These are phyloP conservation scores for Toxotes chatareus DNA, from an alignment of 2,113 vertebrate genomes.

Conservation along the genomic window DNA sequence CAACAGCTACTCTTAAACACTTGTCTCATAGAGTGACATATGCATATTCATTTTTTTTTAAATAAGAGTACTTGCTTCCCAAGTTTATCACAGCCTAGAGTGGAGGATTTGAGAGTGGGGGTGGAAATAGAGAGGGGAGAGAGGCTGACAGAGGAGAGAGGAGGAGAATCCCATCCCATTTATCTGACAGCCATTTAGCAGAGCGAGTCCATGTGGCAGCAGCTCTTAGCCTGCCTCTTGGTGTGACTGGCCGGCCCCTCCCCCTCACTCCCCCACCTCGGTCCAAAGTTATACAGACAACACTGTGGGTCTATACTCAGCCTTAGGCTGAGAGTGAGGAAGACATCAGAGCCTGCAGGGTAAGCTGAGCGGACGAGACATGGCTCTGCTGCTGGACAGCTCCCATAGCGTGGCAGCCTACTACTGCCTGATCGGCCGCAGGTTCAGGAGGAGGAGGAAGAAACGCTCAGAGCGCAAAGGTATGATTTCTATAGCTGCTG, in stretches of 20 bases:
- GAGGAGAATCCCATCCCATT: conserved; percentile 24
- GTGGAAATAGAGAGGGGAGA: neutral
- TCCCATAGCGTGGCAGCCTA: conserved; percentile 49
- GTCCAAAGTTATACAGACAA: conserved; percentile 44
- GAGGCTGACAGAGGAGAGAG: neutral
- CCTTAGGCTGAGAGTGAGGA: conserved; percentile 1
- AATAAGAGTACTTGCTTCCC: neutral
- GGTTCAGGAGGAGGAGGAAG: conserved; percentile 82
- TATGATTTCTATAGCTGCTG: conserved; percentile 45
- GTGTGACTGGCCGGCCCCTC: conserved; percentile 1
- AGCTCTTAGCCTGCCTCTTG: conserved; percentile 14
- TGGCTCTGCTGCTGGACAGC: conserved; percentile 70
- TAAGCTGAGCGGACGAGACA: conserved; percentile 14
- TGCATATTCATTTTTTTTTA: conserved; percentile 19
- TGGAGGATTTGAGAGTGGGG: neutral
- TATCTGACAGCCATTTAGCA: conserved; percentile 52
- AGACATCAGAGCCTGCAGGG: neutral
- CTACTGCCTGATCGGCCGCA: conserved; percentile 52
- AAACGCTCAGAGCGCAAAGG: conserved; percentile 85
- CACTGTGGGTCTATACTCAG: conserved; percentile 1
- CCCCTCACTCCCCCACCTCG: neutral
- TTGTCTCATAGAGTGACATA: neutral
- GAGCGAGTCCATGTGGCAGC: conserved; percentile 19
- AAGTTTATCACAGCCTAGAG: conserved; percentile 9
- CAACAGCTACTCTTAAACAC: too few relatives aligned